These are phyloP conservation scores for Acyrthosiphon pisum DNA, from an alignment of 1,140 invertebrate genomes.

Conservation along the genomic window DNA sequence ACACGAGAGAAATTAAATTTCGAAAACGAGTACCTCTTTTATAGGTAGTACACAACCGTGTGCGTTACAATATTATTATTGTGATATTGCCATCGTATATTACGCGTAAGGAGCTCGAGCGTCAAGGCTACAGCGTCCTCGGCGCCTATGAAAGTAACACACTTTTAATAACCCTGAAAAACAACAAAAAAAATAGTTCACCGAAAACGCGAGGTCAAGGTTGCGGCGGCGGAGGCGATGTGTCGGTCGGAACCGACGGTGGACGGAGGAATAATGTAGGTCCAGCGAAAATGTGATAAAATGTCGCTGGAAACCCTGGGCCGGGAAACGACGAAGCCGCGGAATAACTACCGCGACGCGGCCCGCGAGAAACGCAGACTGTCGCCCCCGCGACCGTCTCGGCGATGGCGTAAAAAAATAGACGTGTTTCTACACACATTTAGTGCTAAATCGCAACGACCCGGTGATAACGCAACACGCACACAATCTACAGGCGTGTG, in stretches of 20 bases:
- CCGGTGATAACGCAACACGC: slow-evolving; percentile 47
- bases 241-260: neutral
- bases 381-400: neutral
- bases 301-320: neutral
- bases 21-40: neutral
- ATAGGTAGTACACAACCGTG: neutral
- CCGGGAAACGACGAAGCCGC: neutral
- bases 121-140: slow-evolving; percentile 46
- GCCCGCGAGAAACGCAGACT: neutral
- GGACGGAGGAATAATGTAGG: neutral
- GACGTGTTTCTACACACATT: slow-evolving; percentile 34
- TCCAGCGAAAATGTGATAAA: neutral
- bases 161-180: slow-evolving; percentile 56
- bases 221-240: neutral
- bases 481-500: neutral
- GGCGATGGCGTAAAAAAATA: neutral
- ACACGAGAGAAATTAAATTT: neutral
- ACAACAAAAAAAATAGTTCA: slow-evolving; percentile 47
- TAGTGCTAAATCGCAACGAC: neutral
- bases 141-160: slow-evolving; percentile 54
- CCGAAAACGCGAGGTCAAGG: slow-evolving; percentile 48
- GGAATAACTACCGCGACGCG: neutral
- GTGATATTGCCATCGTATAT: neutral
- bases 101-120: slow-evolving; percentile 14
- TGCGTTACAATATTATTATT: neutral